Percentiles rank a stretch among this genome's conserved stretches.
Conservation (phyloP, 1,140 invertebrate species). For the Popillia japonica region DNA sequence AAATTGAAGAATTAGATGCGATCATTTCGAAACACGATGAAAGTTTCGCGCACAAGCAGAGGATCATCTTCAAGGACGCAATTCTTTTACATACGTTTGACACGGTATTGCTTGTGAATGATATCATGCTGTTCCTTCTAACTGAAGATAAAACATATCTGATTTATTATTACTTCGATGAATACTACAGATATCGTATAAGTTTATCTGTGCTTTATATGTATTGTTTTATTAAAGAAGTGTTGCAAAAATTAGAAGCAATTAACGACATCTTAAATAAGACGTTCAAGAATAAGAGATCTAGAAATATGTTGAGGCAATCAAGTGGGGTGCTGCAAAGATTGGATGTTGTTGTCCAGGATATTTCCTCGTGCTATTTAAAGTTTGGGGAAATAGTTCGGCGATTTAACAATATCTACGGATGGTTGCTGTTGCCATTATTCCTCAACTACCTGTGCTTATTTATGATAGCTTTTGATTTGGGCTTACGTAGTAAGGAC, state of each 20-base stretch:
- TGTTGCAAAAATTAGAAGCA: neutral
- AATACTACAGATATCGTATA: neutral
- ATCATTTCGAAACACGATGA: neutral
- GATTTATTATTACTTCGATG: neutral
- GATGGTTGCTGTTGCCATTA: neutral
- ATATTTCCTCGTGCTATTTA: neutral
- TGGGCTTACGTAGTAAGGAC: neutral
- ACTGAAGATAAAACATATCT: neutral
- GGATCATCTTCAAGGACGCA: neutral
- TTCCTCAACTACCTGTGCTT: neutral
- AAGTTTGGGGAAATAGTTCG: neutral
- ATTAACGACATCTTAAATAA: neutral
- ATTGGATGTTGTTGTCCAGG: neutral
- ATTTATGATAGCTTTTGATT: neutral
- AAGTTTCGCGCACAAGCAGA: neutral
- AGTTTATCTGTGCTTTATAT: neutral
- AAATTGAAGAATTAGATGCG: neutral
- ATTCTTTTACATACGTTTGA: neutral
- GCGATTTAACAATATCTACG: neutral
- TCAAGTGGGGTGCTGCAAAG: neutral
- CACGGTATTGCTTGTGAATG: neutral
- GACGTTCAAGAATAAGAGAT: neutral
- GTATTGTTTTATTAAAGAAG: neutral
- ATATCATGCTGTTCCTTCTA: neutral
- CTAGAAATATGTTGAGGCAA: neutral